Evolutionary conservation across 2,888 invertebrate species (phyloP), one percentile per base, ranked within the genome.

Genomic region (Galerucella nymphaeae): DNA sequence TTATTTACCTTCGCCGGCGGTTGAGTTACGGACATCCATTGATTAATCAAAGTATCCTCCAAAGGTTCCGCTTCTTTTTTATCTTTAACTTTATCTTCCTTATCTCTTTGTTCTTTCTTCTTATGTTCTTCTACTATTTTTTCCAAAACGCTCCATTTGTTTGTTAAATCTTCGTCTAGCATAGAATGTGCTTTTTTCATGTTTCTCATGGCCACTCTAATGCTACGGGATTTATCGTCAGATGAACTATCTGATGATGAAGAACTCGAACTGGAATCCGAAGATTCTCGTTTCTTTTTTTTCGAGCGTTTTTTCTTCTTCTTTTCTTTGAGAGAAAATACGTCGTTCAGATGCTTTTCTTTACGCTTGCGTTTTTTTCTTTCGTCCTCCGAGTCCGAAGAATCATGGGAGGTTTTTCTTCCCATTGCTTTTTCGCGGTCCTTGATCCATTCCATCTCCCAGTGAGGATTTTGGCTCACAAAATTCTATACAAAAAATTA

Each of bases 391-490:
- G 80, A 79, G 16, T 80, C 78, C 8, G 80, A 80, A 13, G 74
- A 75, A 30, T 75, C 76, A 2, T 73, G 75, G 50, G 77, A 71
- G n/a, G 75, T 80, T 53, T 80, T 81, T 64, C 86, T 80, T n/a
- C 83, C 77, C 77, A 84, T 79, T 5, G 86, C 84, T 71, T 83
- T 84, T 75, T 87, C 94, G 5, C 96, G 89, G 85, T 95, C 95
- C 10, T 92, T 92, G 87, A 94, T 89, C 95, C 95, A 96, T 82
- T 95, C 94, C 0, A 92, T 92, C 85, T 96, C 96, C 93, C 95
- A 96, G 81, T 94, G 93, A 0, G 95, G 94, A 87, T 95, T 95
- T 84, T 94, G 93, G 75, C 93, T 93, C 18, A 94, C 91, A 83
- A 94, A 95, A 82, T 91, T 91, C 95, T 96, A 83, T 38, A 77